Evolutionary conservation across 2,888 invertebrate species (phyloP).

Genomic region (Stenolophus ochropezus): DNA sequence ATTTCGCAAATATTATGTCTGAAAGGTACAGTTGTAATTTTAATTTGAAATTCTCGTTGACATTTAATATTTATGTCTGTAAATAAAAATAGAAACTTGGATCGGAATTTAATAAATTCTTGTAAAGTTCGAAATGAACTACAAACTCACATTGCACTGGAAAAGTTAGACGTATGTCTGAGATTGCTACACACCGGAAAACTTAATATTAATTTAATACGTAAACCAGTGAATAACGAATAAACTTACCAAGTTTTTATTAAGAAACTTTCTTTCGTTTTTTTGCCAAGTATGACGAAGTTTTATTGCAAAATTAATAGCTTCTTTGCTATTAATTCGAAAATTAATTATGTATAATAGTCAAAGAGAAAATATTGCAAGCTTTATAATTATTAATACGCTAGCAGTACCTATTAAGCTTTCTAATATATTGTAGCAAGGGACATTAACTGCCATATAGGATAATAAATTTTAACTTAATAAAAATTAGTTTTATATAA

Average conservation of each 20-base stretch:
- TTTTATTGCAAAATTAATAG: constrained; percentile 34
- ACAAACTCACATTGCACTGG: background rate
- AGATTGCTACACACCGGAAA: background rate
- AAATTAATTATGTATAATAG: constrained; percentile 26
- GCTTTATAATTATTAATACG: background rate
- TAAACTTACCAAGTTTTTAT: constrained; percentile 33
- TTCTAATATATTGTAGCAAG: background rate
- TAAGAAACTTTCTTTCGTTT: constrained; percentile 16
- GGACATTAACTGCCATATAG: background rate
- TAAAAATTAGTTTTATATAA: background rate
- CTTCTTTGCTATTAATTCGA: constrained; percentile 4
- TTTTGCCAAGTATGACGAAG: constrained; percentile 11
- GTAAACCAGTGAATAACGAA: constrained; percentile 32
- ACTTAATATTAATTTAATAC: constrained; percentile 35
- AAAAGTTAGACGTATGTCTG: background rate
- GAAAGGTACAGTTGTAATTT: no score
- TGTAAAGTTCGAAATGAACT: constrained; percentile 3
- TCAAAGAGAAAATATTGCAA: background rate
- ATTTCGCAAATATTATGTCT: no score
- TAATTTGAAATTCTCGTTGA: background rate
- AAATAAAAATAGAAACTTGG: background rate
- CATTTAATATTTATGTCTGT: background rate
- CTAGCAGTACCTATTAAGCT: background rate
- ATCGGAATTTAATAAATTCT: constrained; percentile 21
- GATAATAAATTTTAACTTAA: background rate